These are phyloP conservation scores for Patella ulyssiponensis DNA, from an alignment of 2,888 invertebrate species.

Conservation along the genomic window DNA sequence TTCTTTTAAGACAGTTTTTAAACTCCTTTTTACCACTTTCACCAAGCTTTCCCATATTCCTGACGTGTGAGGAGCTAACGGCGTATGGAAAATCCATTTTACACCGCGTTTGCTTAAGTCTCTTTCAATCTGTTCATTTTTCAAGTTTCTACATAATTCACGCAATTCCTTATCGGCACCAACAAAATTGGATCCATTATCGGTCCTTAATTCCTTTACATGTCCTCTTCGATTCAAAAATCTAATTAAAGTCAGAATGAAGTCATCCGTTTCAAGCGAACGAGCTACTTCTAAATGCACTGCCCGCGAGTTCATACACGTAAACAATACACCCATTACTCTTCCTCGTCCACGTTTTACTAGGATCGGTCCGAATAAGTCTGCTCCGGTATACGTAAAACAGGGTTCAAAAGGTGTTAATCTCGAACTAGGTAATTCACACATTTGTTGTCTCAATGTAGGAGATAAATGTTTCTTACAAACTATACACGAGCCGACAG, in stretches of 20 bases:
- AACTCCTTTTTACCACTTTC: background rate
- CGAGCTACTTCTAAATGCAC: background rate
- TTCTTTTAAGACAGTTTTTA: background rate
- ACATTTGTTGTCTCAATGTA: no score
- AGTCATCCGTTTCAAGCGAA: background rate
- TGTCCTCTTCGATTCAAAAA: background rate
- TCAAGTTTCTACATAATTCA: background rate
- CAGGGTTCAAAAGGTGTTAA: no score
- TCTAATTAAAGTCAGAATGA: background rate
- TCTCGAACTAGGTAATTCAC: no score
- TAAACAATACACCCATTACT: background rate
- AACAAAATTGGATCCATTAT: background rate
- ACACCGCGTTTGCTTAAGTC: background rate
- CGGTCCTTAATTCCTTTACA: background rate
- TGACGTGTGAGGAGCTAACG: background rate
- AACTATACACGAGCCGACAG: no score
- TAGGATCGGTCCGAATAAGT: background rate
- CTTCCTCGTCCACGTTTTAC: conserved; percentile 1
- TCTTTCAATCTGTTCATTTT: background rate
- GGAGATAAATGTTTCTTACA: no score
- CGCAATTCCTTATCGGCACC: background rate
- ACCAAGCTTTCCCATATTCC: background rate
- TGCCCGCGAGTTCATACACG: background rate
- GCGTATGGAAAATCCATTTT: background rate
- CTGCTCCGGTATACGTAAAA: background rate